Evolutionary conservation across 1,140 invertebrate species (phyloP).

Genomic region (Listronotus oregonensis): DNA sequence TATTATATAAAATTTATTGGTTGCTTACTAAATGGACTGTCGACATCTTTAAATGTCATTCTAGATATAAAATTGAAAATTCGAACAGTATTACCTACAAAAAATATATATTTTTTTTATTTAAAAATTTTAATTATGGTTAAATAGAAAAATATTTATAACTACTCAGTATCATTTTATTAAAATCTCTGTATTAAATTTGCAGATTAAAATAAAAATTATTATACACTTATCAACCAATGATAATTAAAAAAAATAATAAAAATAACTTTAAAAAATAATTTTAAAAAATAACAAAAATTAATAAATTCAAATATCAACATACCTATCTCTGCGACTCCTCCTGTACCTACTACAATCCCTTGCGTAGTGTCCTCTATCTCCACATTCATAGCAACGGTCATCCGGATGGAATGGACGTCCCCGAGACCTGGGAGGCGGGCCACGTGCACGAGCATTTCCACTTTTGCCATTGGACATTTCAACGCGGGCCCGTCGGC

Average conservation of each 20-base stretch:
- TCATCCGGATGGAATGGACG: conserved; percentile 80
- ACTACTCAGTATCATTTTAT: no score
- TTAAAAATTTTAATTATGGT: no score
- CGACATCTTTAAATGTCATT: no score
- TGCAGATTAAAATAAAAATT: no score
- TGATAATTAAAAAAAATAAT: conserved; percentile 18
- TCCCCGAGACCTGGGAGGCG: conserved; percentile 61
- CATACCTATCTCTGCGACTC: conserved; percentile 61
- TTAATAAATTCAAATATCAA: conserved; percentile 38
- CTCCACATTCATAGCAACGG: conserved; percentile 91
- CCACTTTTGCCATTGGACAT: conserved; percentile 85
- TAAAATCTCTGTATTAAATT: no score
- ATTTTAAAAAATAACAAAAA: conserved; percentile 10
- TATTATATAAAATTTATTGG: no score
- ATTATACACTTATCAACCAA: no score
- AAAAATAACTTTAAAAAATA: conserved; percentile 24
- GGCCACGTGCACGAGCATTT: conserved; percentile 61
- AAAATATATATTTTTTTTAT: no score
- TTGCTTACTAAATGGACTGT: no score
- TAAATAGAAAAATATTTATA: no score
- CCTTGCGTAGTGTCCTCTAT: conserved; percentile 87
- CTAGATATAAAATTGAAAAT: no score
- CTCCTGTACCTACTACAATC: conserved; percentile 76
- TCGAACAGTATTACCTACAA: no score
- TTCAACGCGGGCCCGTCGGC: conserved; percentile 88